A percentile compares a stretch with the other conserved stretches of the same genome.
phyloP scores from a whole-genome alignment of 2,888 invertebrate species.

The Drosophila mayaguana region DNA sequence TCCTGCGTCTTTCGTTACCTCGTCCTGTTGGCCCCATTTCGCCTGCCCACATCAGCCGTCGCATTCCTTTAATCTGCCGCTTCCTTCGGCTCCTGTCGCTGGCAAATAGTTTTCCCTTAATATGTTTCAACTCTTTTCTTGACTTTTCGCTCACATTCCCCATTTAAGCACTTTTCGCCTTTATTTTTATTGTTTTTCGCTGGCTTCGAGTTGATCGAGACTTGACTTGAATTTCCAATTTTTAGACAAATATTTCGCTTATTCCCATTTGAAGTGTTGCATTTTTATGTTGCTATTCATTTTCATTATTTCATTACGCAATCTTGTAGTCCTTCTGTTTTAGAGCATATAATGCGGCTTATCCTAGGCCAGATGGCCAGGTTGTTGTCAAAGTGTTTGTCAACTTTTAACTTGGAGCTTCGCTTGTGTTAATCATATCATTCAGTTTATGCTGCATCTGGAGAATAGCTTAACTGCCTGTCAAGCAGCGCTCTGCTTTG shows the following conservation, averaged over 20 bases:
- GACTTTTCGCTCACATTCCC: constrained; percentile 5
- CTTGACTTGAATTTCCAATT: not conserved
- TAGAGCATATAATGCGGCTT: no score
- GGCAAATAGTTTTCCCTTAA: constrained; percentile 40
- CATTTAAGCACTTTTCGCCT: not conserved
- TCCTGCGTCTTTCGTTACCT: not conserved
- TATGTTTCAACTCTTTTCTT: constrained; percentile 31
- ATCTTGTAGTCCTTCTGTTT: no score
- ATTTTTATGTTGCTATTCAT: no score
- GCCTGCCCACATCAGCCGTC: constrained; percentile 32
- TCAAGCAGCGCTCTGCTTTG: no score
- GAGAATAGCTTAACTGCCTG: no score
- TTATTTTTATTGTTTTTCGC: not conserved
- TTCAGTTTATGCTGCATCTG: no score
- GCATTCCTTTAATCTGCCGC: constrained; percentile 43
- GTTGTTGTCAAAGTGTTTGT: no score
- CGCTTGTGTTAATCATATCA: no score
- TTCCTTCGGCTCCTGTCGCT: constrained; percentile 5
- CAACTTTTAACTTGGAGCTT: no score
- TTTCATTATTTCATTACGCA: no score
- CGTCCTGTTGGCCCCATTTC: not conserved
- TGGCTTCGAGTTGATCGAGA: not conserved
- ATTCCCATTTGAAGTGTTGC: no score
- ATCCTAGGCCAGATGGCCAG: no score
- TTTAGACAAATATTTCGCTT: not conserved